Evolutionary conservation across 2,113 vertebrate species (phyloP), one percentile per base, ranked within the genome.

Genomic region (Turdus rufiventris): DNA sequence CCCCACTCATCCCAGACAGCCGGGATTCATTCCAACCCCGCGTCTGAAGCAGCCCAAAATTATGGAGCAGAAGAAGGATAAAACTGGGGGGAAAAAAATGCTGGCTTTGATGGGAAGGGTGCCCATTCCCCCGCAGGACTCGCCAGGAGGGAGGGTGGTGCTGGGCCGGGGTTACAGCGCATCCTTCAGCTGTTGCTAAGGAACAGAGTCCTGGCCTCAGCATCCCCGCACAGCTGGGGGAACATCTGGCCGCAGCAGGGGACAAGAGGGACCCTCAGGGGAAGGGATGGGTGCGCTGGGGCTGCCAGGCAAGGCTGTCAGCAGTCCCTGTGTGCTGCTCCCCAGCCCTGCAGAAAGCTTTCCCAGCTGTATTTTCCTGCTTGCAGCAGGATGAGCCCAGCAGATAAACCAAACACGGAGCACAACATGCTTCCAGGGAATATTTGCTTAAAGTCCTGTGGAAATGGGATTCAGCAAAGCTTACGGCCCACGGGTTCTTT

Each of bases 151-250:
- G 34, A 81, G 26, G 65, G 61, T 15, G 85, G 36, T 18, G 67
- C 58, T 68, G 86, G 62, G 48, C 18, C 10, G 0, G 31, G 50
- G 76, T 53, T 43, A 20, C 38, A 93, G 47, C 1, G 0, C 92
- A 84, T 93, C 92, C 91, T 71, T n/a, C 48, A 29, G 79, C 68
- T 26, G 91, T 74, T 93, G 92, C 95, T 92, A 91, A 73, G 83
- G 36, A 89, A 84, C 89, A 19, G 53, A 20, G 92, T 12, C 92
- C 85, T 86, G 75, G 23, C 91, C 79, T 73, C 91, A 40, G 63
- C 88, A 79, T 78, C 62, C 56, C 76, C 3, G 38, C 73, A 17
- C 34, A 6, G n/a, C 82, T 38, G 66, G 57, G 51, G 7, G 14
- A 78, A 53, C 86, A 63, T 43, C 72, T 48, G 3, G n/a, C 14